Percentiles rank a stretch among this genome's conserved stretches.
Evolutionary conservation across 1,140 invertebrate genomes (phyloP).

Genomic region (Drosophila pruinosa): DNA sequence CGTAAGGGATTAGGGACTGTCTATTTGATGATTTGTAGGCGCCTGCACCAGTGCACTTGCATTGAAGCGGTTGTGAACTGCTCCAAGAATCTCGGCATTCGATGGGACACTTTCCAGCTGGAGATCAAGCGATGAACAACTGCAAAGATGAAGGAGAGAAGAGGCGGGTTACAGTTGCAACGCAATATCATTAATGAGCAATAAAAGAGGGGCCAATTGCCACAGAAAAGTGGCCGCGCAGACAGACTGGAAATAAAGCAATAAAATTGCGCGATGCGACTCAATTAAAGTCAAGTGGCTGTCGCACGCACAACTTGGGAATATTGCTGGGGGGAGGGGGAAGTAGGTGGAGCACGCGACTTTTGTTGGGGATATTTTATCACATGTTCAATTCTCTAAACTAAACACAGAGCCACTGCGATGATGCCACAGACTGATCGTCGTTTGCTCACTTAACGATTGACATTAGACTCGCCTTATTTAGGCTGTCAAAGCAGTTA

Average conservation of each 20-base stretch:
- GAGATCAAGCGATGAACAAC: neutral
- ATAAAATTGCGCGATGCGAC: conserved; percentile 67
- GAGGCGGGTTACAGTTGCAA: conserved; percentile 26
- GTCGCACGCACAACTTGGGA: conserved; percentile 50
- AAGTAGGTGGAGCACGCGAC: conserved; percentile 54
- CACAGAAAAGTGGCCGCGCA: conserved; percentile 40
- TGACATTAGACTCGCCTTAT: conserved; percentile 2
- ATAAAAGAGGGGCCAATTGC: conserved; percentile 1
- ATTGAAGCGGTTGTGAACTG: conserved; percentile 59
- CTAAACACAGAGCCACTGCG: neutral
- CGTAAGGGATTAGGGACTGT: neutral
- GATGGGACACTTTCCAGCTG: conserved; percentile 26
- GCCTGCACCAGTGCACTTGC: conserved; percentile 43
- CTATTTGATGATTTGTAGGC: conserved; percentile 69
- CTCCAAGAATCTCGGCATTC: conserved; percentile 76
- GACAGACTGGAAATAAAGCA: conserved; percentile 36
- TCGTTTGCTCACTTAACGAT: neutral
- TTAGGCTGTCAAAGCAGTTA: too few species aligned
- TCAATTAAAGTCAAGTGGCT: conserved; percentile 77
- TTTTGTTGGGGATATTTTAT: conserved; percentile 12
- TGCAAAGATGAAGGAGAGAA: conserved; percentile 21
- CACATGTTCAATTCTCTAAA: conserved; percentile 11
- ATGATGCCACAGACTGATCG: conserved; percentile 15
- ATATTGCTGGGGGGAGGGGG: neutral
- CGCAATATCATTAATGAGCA: conserved; percentile 70